phyloP scores from a whole-genome alignment of 2,113 vertebrate species.

The Anser cygnoides region DNA sequence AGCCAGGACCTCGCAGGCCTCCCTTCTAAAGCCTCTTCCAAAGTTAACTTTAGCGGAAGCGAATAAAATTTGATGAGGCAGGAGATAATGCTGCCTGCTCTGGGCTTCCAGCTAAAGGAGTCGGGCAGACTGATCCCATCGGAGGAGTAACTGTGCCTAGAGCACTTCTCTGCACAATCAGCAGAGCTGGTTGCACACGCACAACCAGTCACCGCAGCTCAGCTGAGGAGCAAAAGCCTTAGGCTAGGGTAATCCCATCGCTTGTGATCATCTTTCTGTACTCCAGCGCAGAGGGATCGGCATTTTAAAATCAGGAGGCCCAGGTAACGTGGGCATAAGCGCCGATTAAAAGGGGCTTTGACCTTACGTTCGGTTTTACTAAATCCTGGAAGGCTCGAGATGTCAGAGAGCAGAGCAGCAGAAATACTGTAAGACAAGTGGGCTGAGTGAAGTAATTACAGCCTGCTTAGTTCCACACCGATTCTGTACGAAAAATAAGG shows the following conservation, averaged over 20 bases:
- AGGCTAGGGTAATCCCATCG: constrained; percentile 1
- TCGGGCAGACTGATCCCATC: constrained; percentile 37
- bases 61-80: constrained; percentile 8
- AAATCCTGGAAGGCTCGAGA: constrained; percentile 1
- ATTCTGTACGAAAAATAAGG: background rate
- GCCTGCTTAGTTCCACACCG: background rate
- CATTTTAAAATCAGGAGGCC: background rate
- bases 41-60: background rate
- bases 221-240: background rate
- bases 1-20: background rate
- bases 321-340: background rate
- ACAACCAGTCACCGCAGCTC: background rate
- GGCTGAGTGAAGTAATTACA: constrained; percentile 24
- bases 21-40: background rate
- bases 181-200: background rate
- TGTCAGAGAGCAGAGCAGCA: background rate
- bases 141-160: background rate
- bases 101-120: constrained; percentile 22
- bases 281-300: background rate
- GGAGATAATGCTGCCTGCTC: constrained; percentile 5
- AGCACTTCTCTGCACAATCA: background rate
- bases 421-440: background rate
- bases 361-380: constrained; percentile 19
- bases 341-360: background rate
- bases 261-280: background rate